Conservation (phyloP, 2,888 invertebrate species). For the Mesorhabditis spiculigera region DNA sequence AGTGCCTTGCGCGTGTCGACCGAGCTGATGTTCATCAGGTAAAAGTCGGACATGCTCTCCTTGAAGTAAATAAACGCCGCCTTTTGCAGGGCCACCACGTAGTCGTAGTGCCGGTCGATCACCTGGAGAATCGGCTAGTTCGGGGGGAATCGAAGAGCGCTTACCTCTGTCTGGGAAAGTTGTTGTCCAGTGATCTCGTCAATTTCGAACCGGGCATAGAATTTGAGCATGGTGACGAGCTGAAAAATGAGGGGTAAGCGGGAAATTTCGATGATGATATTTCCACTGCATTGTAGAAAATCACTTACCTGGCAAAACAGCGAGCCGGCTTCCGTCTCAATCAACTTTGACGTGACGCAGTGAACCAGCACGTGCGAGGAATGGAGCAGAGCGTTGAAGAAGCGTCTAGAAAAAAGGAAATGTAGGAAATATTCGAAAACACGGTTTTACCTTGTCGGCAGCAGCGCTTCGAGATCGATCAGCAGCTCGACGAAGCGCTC, state of each 20-base stretch:
- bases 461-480: slow-evolving; percentile 88
- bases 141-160: background rate
- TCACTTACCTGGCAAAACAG: slow-evolving; percentile 65
- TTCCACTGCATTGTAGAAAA: no score
- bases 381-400: slow-evolving; percentile 92
- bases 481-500: slow-evolving; percentile 91
- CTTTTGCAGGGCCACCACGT: slow-evolving; percentile 87
- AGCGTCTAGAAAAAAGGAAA: slow-evolving; percentile 65
- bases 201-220: slow-evolving; percentile 94
- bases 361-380: slow-evolving; percentile 88
- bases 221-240: slow-evolving; percentile 86
- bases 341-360: slow-evolving; percentile 77
- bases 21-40: slow-evolving; percentile 86
- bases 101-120: slow-evolving; percentile 85
- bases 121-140: slow-evolving; percentile 63
- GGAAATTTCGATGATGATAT: background rate
- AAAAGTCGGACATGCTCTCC: slow-evolving; percentile 72
- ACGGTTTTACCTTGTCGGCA: slow-evolving; percentile 74
- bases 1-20: slow-evolving; percentile 84
- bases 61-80: slow-evolving; percentile 74
- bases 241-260: background rate
- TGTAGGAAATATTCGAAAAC: slow-evolving; percentile 6
- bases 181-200: slow-evolving; percentile 69
- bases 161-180: slow-evolving; percentile 43
- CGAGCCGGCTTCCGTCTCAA: slow-evolving; percentile 44